Base-by-base conservation (phyloP, 2,113 vertebrate genomes). In the Tetrax tetrax region DNA sequence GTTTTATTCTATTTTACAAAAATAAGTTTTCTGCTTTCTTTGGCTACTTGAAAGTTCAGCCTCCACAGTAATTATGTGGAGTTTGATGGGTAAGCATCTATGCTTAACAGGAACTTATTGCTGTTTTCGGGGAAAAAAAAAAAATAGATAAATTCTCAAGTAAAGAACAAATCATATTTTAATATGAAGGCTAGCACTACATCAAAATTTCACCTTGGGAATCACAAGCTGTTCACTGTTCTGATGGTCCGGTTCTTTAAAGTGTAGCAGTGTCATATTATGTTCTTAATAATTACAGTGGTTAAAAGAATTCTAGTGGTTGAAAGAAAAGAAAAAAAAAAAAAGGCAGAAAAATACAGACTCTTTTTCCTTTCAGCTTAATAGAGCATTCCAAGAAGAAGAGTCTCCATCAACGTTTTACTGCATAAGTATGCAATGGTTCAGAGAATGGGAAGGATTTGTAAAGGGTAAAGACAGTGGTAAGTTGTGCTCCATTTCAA, bases 361-460 rank as follows among this genome's bases (percentile, higher is more conserved):
- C 21, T 48, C 53, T 70, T 47, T 59, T 20, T 35, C 54, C 21
- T 51, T 87, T 15, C 96, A 99, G 99, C 98, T 99, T 93, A 99
- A 99, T 96, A 99, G 99, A 98, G 99, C 99, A 80, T 99, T 99
- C 97, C 99, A 99, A 97, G 99, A 99, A 97, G 99, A 99, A 95
- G 99, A 99, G 96, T 99, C 99, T 94, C 99, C 99, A 24, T 98
- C 99, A 80, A 98, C 98, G 37, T 99, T 99, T 96, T 99, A 99
- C 97, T 99, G 99, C 96, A 99, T 99, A 98, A 99, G 99, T 98
- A 99, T 99, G 99, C 99, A 99, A 70, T 99, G 99, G 99, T 99
- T 99, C 97, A 98, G 99, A 95, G 99, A 99, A 96, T 99, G 99
- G 99, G 99, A 99, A 97, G 99, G 98, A 90, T 99, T 99, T 96